Conservation (phyloP, 2,888 invertebrate genomes). For the Willowsia nigromaculata region DNA sequence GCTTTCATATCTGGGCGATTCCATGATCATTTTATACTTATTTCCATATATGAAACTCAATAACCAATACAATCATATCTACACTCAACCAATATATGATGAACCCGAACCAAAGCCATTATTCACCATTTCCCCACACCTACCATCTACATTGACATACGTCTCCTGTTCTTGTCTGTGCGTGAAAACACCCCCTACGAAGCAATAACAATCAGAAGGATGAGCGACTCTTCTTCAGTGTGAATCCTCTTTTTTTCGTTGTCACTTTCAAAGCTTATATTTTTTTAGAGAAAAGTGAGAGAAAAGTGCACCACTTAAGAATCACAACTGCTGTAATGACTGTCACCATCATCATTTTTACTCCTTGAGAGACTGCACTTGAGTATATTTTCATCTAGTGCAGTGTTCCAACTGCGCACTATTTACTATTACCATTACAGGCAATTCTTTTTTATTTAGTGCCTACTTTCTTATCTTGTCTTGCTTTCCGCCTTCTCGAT, state of each 20-base stretch:
- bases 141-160: neutral
- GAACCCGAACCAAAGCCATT: neutral
- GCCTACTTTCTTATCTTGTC: neutral
- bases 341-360: conserved; percentile 65
- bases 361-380: neutral
- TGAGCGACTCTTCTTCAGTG: neutral
- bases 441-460: conserved; percentile 21
- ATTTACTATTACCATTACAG: neutral
- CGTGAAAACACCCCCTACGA: conserved; percentile 4
- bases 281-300: neutral
- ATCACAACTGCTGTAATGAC: conserved; percentile 62
- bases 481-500: neutral
- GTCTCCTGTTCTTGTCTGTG: neutral
- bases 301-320: conserved; percentile 58
- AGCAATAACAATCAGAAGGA: conserved; percentile 61
- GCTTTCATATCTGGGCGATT: no score
- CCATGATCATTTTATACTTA: neutral
- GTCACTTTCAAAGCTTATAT: conserved; percentile 48
- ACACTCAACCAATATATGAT: neutral
- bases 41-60: neutral
- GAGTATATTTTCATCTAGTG: conserved; percentile 27
- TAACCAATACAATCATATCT: neutral
- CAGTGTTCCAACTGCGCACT: neutral
- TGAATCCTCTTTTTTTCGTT: conserved; percentile 31
- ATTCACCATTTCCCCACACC: neutral